Conservation (phyloP, 2,888 invertebrate species). For the Philereme transversata region DNA sequence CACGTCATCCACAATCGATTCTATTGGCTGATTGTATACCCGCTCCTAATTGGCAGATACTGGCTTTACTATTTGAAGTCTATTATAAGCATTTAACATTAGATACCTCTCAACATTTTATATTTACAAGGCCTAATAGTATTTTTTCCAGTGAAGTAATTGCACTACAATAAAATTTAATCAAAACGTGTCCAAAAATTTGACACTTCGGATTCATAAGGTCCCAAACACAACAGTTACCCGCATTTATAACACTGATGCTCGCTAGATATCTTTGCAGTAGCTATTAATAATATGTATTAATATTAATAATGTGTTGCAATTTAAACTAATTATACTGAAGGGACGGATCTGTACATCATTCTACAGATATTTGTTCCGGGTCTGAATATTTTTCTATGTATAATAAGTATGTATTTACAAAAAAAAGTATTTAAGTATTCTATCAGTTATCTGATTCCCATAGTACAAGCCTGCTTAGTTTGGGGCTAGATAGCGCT, state of each 20-base stretch:
- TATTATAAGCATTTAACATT: constrained; percentile 7
- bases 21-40: background rate
- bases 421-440: too few relatives aligned
- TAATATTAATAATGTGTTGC: too few relatives aligned
- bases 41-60: constrained; percentile 6
- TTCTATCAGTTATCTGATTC: too few relatives aligned
- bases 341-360: too few relatives aligned
- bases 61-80: background rate
- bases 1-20: background rate
- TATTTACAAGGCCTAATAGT: constrained; percentile 10
- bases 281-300: too few relatives aligned
- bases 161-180: constrained; percentile 35
- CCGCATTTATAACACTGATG: constrained; percentile 19
- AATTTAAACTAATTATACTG: too few relatives aligned
- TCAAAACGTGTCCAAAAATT: constrained; percentile 63
- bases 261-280: constrained; percentile 1
- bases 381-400: too few relatives aligned
- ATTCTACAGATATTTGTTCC: too few relatives aligned
- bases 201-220: constrained; percentile 61
- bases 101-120: background rate
- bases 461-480: too few relatives aligned
- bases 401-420: too few relatives aligned
- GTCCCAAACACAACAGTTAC: constrained; percentile 29
- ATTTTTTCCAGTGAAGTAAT: constrained; percentile 31
- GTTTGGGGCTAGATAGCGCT: too few relatives aligned